A percentile compares a stretch with the other conserved stretches of the same genome.
Evolutionary conservation across 2,797 vertebrate genomes (phyloP).

Genomic region (Pogoniulus pusillus): DNA sequence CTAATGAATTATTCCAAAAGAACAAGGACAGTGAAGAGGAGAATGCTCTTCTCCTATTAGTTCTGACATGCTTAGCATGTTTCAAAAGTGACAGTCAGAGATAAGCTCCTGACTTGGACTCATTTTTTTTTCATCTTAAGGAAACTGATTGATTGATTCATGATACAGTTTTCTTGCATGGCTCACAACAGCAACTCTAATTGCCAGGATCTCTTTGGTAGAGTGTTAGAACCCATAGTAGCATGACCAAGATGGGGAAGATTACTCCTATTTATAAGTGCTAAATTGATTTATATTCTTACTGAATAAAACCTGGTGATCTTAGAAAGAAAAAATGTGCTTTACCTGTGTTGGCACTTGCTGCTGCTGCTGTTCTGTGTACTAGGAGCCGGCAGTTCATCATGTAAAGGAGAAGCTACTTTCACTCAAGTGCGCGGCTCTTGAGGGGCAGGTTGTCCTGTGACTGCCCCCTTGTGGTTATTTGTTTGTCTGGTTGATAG

Average conservation of each 20-base stretch:
- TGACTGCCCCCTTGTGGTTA: not conserved
- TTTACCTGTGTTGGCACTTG: not conserved
- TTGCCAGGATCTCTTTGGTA: not conserved
- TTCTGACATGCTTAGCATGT: not conserved
- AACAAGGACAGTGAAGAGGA: not conserved
- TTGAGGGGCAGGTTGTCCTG: not conserved
- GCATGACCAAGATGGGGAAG: not conserved
- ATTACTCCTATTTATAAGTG: not conserved
- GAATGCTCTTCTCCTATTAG: conserved; percentile 22
- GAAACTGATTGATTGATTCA: not conserved
- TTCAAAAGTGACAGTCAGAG: conserved; percentile 14
- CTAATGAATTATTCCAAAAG: conserved; percentile 49
- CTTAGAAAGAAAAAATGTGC: not conserved
- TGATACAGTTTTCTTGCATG: not conserved
- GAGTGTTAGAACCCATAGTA: not conserved
- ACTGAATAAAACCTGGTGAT: not conserved
- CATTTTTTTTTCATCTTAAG: not conserved
- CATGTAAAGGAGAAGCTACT: not conserved
- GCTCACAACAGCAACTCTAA: not conserved
- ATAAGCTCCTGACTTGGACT: not conserved
- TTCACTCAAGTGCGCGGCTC: not conserved
- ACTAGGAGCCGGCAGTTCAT: not conserved
- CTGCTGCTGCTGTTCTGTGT: not conserved
- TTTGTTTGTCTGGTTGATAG: not conserved
- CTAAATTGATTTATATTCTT: not conserved